Conservation (phyloP, 2,888 invertebrate genomes). For the Lasioglossum zephyrum region DNA sequence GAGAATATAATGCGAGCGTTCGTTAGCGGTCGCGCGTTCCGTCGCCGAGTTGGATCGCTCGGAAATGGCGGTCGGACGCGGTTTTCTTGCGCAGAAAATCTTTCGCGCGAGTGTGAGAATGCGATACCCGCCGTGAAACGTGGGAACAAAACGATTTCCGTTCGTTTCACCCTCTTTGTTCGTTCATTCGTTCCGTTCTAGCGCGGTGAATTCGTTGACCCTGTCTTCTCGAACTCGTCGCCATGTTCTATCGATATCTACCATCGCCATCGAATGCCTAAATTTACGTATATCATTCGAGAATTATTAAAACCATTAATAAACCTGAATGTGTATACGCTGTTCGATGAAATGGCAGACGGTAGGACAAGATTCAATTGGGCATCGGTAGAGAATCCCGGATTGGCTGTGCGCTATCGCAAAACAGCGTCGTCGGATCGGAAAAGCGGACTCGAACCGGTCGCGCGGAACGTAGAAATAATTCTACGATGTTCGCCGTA, state of each 20-base stretch:
- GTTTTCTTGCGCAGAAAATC: slow-evolving; percentile 32
- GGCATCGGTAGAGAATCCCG: background rate
- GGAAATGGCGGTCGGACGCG: slow-evolving; percentile 21
- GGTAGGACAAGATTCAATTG: background rate
- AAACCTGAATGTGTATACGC: background rate
- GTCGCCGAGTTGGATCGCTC: slow-evolving; percentile 7
- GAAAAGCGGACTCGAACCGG: slow-evolving; percentile 1
- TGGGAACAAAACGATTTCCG: slow-evolving; percentile 69
- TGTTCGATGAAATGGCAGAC: background rate
- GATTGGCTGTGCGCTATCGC: background rate
- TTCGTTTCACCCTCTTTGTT: slow-evolving; percentile 52
- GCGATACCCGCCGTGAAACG: slow-evolving; percentile 59
- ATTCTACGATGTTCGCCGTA: background rate
- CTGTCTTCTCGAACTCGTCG: background rate
- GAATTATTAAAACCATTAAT: no score
- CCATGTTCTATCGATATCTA: background rate
- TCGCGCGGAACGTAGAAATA: slow-evolving; percentile 1
- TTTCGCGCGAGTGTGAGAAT: slow-evolving; percentile 54
- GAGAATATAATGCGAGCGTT: background rate
- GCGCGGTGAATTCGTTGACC: slow-evolving; percentile 49
- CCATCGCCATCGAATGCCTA: no score
- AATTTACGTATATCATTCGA: no score
- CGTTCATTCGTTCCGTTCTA: slow-evolving; percentile 38
- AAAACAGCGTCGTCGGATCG: background rate
- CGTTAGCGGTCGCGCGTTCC: background rate